Percentiles rank a stretch among this genome's conserved stretches.
Conservation (phyloP, 2,797 vertebrate species). For the Sphenopsis melanotis region DNA sequence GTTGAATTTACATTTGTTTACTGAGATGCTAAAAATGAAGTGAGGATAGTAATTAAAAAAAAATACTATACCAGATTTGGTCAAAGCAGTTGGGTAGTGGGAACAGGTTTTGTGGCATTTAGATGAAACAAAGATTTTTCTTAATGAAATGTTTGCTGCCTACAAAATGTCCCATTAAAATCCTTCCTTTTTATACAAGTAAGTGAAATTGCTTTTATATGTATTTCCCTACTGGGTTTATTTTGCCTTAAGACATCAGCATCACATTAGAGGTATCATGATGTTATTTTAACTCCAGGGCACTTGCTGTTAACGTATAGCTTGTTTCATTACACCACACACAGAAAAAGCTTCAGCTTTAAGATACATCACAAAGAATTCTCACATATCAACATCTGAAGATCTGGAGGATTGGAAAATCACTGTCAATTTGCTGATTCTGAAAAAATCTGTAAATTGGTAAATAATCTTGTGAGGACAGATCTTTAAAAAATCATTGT, state of each 20-base stretch:
- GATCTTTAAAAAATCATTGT: not conserved
- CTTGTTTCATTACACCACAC: not conserved
- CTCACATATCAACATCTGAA: not conserved
- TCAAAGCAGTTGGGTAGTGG: not conserved
- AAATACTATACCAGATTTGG: not conserved
- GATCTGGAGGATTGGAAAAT: not conserved
- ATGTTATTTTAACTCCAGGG: not conserved
- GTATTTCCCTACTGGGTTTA: not conserved
- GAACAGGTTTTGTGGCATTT: not conserved
- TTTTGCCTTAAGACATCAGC: not conserved
- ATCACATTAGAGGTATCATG: not conserved
- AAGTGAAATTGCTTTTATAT: not conserved
- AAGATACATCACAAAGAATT: not conserved
- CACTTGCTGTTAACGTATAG: not conserved
- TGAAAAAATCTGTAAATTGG: not conserved
- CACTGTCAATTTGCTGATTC: not conserved
- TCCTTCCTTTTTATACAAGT: not conserved
- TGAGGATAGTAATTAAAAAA: not conserved
- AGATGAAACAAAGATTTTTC: not conserved
- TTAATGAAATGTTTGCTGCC: not conserved
- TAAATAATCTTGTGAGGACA: not conserved
- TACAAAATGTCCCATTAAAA: not conserved
- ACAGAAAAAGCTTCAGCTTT: not conserved
- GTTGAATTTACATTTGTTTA: not conserved
- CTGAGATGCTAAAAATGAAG: not conserved